Evolutionary conservation across 2,797 vertebrate species (phyloP).

Genomic region (Hemitrygon akajei): DNA sequence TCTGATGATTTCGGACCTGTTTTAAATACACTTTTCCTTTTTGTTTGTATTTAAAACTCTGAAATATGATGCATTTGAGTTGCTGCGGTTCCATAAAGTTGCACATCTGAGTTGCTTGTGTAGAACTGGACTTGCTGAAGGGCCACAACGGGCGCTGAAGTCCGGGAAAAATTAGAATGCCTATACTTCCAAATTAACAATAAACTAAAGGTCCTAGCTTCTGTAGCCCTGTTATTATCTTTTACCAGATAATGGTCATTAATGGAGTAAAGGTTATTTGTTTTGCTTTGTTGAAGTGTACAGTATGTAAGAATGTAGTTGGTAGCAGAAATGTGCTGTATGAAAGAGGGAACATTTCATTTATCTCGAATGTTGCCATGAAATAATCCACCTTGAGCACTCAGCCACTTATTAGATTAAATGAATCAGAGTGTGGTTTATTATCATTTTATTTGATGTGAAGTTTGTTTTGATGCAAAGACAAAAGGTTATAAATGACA

Average conservation of each 20-base stretch:
- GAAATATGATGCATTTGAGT: not conserved
- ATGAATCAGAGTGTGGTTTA: too few species aligned
- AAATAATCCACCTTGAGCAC: not conserved
- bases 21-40: too few species aligned
- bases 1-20: too few species aligned
- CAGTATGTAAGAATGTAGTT: not conserved
- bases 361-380: not conserved
- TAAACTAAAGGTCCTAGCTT: not conserved
- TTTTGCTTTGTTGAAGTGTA: not conserved
- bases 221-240: too few species aligned
- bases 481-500: too few species aligned
- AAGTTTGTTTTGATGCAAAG: too few species aligned
- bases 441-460: too few species aligned
- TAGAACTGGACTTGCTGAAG: not conserved
- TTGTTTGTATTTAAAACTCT: not conserved
- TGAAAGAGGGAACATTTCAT: not conserved
- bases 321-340: not conserved
- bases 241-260: too few species aligned
- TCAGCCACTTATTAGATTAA: not conserved
- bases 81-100: not conserved
- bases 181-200: too few species aligned
- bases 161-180: not conserved
- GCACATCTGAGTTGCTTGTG: not conserved
- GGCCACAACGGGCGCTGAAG: not conserved
- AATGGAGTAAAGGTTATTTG: not conserved